A percentile compares a stretch with the other conserved stretches of the same genome.
Conservation (phyloP, 2,888 invertebrate genomes). For the Melanophora roralis region DNA sequence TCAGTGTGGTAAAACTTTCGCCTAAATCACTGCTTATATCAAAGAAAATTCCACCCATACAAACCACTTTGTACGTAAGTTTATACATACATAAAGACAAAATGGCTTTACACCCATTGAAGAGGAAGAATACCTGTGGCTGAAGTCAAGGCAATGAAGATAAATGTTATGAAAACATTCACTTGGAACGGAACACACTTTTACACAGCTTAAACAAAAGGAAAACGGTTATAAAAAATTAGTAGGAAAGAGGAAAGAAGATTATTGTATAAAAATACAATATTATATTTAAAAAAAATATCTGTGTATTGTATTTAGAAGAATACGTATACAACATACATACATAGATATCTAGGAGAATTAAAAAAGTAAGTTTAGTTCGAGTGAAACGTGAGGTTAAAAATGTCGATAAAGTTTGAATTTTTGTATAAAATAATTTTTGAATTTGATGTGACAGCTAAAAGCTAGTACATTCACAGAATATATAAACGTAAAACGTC, state of each 20-base stretch:
- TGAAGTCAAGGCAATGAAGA: constrained; percentile 47
- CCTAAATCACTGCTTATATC: constrained; percentile 22
- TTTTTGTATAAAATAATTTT: too few species aligned
- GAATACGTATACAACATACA: too few species aligned
- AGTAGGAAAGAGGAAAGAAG: not conserved
- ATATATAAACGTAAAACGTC: too few species aligned
- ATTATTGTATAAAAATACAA: constrained; percentile 17
- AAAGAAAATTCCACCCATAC: constrained; percentile 1
- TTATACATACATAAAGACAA: not conserved
- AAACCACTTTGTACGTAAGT: not conserved
- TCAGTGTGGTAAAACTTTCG: too few species aligned
- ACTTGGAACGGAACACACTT: constrained; percentile 5
- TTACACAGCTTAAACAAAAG: not conserved
- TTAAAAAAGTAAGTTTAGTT: too few species aligned
- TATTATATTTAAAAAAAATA: not conserved
- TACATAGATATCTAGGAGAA: too few species aligned
- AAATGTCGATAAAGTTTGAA: too few species aligned
- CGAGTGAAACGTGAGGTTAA: too few species aligned
- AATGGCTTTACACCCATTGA: constrained; percentile 31
- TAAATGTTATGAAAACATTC: constrained; percentile 46
- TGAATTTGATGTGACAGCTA: too few species aligned
- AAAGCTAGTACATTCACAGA: too few species aligned
- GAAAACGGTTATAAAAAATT: constrained; percentile 35
- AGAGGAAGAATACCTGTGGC: constrained; percentile 55
- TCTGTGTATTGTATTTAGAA: too few species aligned